These are phyloP conservation scores for Nasonia oneida DNA, from an alignment of 2,888 invertebrate species.

Conservation along the genomic window DNA sequence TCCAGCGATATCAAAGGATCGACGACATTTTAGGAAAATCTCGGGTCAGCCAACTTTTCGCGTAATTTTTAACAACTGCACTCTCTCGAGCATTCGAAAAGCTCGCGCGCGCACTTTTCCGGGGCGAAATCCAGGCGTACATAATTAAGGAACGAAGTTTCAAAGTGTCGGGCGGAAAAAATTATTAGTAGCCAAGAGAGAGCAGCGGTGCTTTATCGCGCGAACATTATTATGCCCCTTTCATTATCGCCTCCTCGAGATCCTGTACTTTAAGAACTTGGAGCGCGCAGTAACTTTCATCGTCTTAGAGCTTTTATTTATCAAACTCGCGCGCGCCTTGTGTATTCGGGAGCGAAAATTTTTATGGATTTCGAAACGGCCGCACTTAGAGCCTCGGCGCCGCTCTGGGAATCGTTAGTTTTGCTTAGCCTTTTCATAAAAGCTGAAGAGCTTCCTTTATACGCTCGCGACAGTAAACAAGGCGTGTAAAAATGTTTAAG, in stretches of 20 bases:
- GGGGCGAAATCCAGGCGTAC: neutral
- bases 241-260: conserved; percentile 15
- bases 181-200: neutral
- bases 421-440: conserved; percentile 29
- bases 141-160: conserved; percentile 2
- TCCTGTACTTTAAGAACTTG: neutral
- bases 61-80: neutral
- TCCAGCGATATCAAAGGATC: neutral
- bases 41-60: neutral
- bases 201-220: neutral
- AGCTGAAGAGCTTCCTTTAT: conserved; percentile 17
- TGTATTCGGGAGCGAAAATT: conserved; percentile 3
- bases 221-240: conserved; percentile 31
- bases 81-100: too few relatives aligned
- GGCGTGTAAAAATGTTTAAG: neutral
- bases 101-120: neutral
- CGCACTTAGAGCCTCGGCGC: neutral
- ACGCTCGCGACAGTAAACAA: conserved; percentile 37
- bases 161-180: neutral
- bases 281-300: conserved; percentile 23
- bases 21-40: too few relatives aligned
- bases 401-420: conserved; percentile 40
- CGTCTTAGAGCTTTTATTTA: conserved; percentile 22
- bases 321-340: conserved; percentile 14
- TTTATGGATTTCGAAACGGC: conserved; percentile 45